Percentiles rank a stretch among this genome's conserved stretches.
Evolutionary conservation across 2,797 vertebrate genomes (phyloP).

Genomic region (Phyllotis vaccarum): DNA sequence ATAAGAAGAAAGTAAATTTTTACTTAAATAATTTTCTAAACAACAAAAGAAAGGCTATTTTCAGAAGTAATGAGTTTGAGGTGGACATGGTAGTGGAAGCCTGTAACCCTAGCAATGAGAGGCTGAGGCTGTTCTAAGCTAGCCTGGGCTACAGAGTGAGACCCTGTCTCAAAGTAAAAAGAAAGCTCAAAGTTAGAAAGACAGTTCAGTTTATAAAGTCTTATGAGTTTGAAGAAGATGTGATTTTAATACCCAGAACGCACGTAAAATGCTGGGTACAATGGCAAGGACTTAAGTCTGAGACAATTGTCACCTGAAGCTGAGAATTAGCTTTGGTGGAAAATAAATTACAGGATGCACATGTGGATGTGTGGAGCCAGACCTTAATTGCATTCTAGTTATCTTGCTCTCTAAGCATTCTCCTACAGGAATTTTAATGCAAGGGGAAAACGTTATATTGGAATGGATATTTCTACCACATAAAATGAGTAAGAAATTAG

Average conservation of each 20-base stretch:
- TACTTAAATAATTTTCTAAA: slow-evolving; percentile 29
- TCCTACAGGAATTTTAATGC: no score
- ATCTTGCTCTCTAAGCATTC: no score
- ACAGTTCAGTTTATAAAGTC: neutral
- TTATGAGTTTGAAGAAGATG: neutral
- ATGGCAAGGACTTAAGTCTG: neutral
- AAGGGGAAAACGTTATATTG: no score
- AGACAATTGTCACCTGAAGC: no score
- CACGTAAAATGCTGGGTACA: neutral
- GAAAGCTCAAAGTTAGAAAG: neutral
- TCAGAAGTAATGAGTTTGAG: slow-evolving; percentile 39
- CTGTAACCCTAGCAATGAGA: neutral
- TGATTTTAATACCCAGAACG: neutral
- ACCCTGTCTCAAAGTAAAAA: neutral
- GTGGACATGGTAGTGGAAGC: neutral
- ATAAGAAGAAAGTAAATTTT: slow-evolving; percentile 13
- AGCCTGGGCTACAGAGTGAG: neutral
- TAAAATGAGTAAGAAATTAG: no score
- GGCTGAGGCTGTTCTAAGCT: neutral
- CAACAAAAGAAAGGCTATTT: slow-evolving; percentile 46
- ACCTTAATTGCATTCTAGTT: no score
- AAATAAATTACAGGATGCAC: no score
- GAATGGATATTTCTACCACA: no score
- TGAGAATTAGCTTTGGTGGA: no score
- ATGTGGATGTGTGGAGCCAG: no score